These are phyloP conservation scores for Nineta flava DNA, from an alignment of 2,888 invertebrate species.

Conservation along the genomic window DNA sequence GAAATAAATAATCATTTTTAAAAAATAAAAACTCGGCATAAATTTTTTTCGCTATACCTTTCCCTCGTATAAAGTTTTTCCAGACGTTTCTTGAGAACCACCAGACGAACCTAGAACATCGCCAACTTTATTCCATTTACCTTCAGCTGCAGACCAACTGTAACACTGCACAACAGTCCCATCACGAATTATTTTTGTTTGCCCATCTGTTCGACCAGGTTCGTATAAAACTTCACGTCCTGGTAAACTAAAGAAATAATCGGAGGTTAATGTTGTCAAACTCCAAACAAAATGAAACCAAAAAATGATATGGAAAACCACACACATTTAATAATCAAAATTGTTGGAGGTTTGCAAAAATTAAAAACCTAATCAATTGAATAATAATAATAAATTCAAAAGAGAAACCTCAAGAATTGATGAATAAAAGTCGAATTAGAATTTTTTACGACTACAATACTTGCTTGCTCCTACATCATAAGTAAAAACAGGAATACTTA, in stretches of 20 bases:
- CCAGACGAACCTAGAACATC: conserved; percentile 72
- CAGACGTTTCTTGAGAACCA: conserved; percentile 44
- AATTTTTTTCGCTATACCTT: conserved; percentile 32
- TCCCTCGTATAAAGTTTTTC: conserved; percentile 70
- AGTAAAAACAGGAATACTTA: conserved; percentile 26
- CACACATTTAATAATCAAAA: not conserved
- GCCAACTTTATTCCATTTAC: conserved; percentile 70
- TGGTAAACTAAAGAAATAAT: conserved; percentile 49
- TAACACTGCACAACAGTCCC: conserved; percentile 63
- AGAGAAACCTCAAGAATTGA: no score
- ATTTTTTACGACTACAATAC: not conserved
- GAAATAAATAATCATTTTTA: conserved; percentile 10
- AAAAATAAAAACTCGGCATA: no score
- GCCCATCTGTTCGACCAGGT: conserved; percentile 68
- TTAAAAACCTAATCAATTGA: not conserved
- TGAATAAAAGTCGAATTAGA: no score
- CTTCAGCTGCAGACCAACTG: conserved; percentile 48
- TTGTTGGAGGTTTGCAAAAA: not conserved
- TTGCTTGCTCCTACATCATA: no score
- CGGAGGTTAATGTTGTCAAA: no score
- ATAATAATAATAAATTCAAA: not conserved
- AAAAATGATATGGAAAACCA: no score
- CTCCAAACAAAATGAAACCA: not conserved
- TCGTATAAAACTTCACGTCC: conserved; percentile 60
- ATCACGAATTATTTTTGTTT: conserved; percentile 68